phyloP scores from a whole-genome alignment of 1,140 invertebrate genomes.

The Aethina tumida region DNA sequence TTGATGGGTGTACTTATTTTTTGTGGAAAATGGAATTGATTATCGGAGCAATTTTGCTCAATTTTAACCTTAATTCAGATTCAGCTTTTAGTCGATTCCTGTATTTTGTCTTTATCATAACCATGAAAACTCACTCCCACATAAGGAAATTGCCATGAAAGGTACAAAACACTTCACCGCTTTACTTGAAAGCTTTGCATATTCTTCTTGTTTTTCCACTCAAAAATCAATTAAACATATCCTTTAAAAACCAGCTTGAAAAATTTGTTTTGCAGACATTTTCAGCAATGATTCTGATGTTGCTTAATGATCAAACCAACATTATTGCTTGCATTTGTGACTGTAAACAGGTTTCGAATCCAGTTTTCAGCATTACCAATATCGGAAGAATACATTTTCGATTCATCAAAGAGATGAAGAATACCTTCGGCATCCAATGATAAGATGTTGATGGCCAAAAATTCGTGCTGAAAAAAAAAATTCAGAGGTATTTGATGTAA shows the following conservation, averaged over 20 bases:
- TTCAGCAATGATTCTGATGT: conserved; percentile 3
- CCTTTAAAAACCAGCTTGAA: conserved; percentile 4
- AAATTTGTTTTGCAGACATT: conserved; percentile 3
- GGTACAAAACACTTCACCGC: conserved; percentile 2
- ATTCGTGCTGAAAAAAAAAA: conserved; percentile 2
- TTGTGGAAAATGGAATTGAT: neutral
- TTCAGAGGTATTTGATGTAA: conserved; percentile 2
- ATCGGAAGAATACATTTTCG: conserved; percentile 3
- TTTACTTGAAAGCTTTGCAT: conserved; percentile 2
- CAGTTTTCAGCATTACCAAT: conserved; percentile 2
- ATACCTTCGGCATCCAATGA: neutral
- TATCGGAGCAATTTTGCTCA: conserved; percentile 4
- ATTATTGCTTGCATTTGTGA: conserved; percentile 4
- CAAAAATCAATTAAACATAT: conserved; percentile 5
- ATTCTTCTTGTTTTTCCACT: conserved; percentile 3
- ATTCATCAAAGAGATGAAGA: conserved; percentile 1
- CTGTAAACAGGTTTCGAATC: conserved; percentile 6
- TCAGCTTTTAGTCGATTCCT: conserved; percentile 3
- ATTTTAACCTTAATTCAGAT: conserved; percentile 5
- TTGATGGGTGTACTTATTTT: conserved; percentile 4
- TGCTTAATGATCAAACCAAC: conserved; percentile 4
- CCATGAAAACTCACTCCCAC: conserved; percentile 4
- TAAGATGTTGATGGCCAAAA: neutral
- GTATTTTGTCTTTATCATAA: conserved; percentile 5
- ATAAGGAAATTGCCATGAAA: neutral